Base-by-base conservation (phyloP, 2,888 invertebrate species). In the Mystacides longicornis region DNA sequence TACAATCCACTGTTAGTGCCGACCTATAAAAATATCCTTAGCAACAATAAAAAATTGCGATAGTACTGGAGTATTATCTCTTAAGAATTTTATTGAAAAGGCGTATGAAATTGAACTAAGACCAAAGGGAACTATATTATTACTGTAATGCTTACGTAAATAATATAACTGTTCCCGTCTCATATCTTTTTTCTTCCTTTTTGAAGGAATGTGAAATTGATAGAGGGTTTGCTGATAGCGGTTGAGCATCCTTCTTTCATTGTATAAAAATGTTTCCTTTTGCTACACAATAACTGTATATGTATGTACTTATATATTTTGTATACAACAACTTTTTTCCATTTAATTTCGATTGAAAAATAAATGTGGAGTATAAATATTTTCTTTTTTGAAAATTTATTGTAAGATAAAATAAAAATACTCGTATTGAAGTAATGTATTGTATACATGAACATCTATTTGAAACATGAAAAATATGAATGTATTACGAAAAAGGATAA, bases 191-290 rank as follows among this genome's bases (percentile, higher is more conserved):
- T 11, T 27, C 11, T 27, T 7, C 16, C 4, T 37, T 7, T 37
- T 14, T 14, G 37, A 37, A 37, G 14, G 16, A 37, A 37, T 37
- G 14, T 14, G 37, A 37, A 37, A 37, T 37, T 37, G 37, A 37
- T 37, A 37, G 16, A 37, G 37, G 37, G 27, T 27, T n/a, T 37
- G n/a, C 37, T 37, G n/a, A n/a, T n/a, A n/a, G 37, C 37, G 37
- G 37, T 37, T 37, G 16, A 16, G 37, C 27, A 7, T 27, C 5
- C 5, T 27, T 27, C 27, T 7, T 5, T 27, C 27, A 27, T 27
- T 27, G 5, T 27, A 7, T 27, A 27, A 27, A 27, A 11, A 11
- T 27, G 27, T 11, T 27, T 27, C 27, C 5, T 27, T 27, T 27
- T 27, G 5, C 5, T 27, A 5, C 5, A 27, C 5, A 11, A 7